These are phyloP conservation scores for Cetoscarus ocellatus DNA, from an alignment of 2,797 vertebrate species.

Conservation along the genomic window DNA sequence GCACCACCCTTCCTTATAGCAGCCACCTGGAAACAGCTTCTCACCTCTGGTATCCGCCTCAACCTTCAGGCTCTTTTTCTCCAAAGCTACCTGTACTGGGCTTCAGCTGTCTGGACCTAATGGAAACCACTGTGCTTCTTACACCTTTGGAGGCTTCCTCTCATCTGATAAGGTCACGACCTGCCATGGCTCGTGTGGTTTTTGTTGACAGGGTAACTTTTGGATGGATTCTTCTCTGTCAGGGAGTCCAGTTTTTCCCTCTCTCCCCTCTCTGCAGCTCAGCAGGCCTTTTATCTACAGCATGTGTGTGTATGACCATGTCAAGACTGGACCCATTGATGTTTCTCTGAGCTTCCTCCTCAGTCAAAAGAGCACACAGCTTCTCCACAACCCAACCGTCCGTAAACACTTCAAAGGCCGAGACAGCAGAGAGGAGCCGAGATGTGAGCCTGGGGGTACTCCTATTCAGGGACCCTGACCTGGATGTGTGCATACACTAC, in stretches of 20 bases:
- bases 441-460: conserved; percentile 52
- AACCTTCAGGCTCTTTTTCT: conserved; percentile 35
- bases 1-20: conserved; percentile 5
- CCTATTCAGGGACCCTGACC: conserved; percentile 61
- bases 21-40: conserved; percentile 46
- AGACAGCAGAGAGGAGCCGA: conserved; percentile 58
- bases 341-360: conserved; percentile 57
- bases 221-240: conserved; percentile 37
- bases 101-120: conserved; percentile 53
- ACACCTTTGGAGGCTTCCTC: conserved; percentile 50
- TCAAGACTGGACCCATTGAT: conserved; percentile 56
- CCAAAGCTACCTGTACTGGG: conserved; percentile 28
- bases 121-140: conserved; percentile 39
- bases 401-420: conserved; percentile 69
- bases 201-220: conserved; percentile 61
- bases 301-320: conserved; percentile 38
- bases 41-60: conserved; percentile 35
- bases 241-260: conserved; percentile 19
- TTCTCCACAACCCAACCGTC: conserved; percentile 66
- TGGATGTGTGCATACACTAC: conserved; percentile 34
- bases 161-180: conserved; percentile 66
- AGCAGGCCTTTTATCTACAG: conserved; percentile 33
- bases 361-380: conserved; percentile 45
- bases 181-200: conserved; percentile 43
- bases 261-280: conserved; percentile 20